Conservation (phyloP, 2,113 vertebrate genomes). For the Hippocampus mohnikei region DNA sequence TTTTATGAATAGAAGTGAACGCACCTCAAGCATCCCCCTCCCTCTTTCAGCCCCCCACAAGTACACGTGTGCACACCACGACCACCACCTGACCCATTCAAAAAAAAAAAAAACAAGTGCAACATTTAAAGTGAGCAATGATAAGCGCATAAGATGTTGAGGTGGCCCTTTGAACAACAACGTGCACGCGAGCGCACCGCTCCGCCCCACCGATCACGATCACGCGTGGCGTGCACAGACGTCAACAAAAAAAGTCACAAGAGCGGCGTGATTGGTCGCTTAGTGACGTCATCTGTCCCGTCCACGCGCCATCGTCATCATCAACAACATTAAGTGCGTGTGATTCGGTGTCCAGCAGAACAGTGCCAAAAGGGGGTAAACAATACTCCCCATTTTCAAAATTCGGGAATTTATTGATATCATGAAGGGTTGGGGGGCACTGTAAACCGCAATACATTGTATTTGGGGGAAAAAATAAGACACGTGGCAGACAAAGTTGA, state of each 20-base stretch:
- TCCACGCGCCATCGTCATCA: not conserved
- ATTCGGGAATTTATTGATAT: not conserved
- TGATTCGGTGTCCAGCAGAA: not conserved
- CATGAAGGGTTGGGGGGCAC: not conserved
- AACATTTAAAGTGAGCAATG: not conserved
- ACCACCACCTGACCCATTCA: constrained; percentile 11
- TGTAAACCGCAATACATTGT: not conserved
- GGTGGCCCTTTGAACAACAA: not conserved
- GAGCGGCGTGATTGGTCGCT: not conserved
- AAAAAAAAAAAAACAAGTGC: not conserved
- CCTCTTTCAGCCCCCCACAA: constrained; percentile 11
- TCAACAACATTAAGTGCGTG: not conserved
- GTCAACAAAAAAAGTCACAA: not conserved
- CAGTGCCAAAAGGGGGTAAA: not conserved
- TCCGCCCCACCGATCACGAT: not conserved
- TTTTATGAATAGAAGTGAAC: constrained; percentile 49
- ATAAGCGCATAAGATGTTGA: not conserved
- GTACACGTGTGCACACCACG: constrained; percentile 20
- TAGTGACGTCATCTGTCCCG: constrained; percentile 1
- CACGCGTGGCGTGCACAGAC: constrained; percentile 3
- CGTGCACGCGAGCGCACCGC: not conserved
- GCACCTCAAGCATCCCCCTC: constrained; percentile 37
- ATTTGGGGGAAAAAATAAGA: not conserved
- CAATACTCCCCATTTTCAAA: not conserved
- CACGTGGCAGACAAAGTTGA: not conserved